Conservation (phyloP, 2,113 vertebrate species). For the Semnopithecus entellus region DNA sequence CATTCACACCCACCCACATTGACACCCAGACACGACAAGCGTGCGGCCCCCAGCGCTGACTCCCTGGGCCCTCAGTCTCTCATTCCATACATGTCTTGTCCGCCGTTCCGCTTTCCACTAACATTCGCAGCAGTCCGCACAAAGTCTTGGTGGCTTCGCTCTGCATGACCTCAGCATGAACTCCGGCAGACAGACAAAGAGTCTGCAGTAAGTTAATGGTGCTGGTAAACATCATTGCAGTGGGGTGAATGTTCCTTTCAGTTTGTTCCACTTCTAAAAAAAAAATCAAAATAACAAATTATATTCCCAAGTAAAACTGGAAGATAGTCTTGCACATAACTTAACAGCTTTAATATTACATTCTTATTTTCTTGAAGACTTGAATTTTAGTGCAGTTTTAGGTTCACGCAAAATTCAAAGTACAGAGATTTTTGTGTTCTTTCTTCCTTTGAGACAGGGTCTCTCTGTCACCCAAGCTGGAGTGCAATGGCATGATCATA, state of each 20-base stretch:
- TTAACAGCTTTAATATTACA: background rate
- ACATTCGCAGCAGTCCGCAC: constrained; percentile 93
- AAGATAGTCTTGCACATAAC: background rate
- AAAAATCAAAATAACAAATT: constrained; percentile 37
- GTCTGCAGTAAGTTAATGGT: constrained; percentile 96
- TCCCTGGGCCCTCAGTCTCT: background rate
- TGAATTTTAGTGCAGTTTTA: background rate
- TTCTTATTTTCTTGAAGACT: background rate
- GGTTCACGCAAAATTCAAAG: background rate
- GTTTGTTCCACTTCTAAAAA: constrained; percentile 91
- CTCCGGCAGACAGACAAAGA: constrained; percentile 93
- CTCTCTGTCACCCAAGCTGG: too few species aligned
- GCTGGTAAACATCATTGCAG: constrained; percentile 94
- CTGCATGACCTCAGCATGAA: constrained; percentile 95
- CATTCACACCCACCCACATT: background rate
- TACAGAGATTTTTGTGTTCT: background rate
- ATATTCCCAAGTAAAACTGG: background rate
- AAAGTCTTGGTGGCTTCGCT: constrained; percentile 93
- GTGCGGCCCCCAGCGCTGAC: background rate
- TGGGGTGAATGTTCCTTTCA: constrained; percentile 94
- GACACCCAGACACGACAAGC: background rate
- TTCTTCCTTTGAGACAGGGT: background rate
- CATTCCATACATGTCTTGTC: constrained; percentile 90
- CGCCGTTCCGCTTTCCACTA: constrained; percentile 94
- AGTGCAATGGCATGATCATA: too few species aligned